Evolutionary conservation across 2,888 invertebrate species (phyloP), one percentile per base, ranked within the genome.

Genomic region (Aelia acuminata): DNA sequence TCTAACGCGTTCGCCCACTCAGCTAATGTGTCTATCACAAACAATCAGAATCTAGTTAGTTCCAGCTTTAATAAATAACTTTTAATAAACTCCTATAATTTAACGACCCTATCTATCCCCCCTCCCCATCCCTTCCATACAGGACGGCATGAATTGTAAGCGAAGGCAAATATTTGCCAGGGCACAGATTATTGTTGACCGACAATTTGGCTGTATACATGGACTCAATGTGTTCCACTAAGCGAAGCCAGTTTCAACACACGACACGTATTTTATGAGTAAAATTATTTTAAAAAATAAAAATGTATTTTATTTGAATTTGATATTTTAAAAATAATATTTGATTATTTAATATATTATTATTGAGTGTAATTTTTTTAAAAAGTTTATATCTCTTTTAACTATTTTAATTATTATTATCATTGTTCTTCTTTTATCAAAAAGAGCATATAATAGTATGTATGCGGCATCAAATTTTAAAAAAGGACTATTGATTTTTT

Each of bases 111-210:
- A n/a, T n/a, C n/a, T n/a, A n/a, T n/a, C n/a, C n/a, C n/a, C n/a
- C n/a, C n/a, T n/a, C n/a, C n/a, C n/a, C n/a, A n/a, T 13, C 26
- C 35, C 35, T 13, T 2, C 63, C 35, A 20, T 10, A 4, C 35
- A 20, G 31, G 63, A 70, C 31, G 1, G 31, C 63, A 35, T 35
- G 31, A 18, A 35, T 70, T 35, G 31, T 70, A 35, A 70, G 63
- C 35, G 35, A 35, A 20, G 11, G n/a, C 80, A 80, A 80, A 80
- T 43, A 47, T 80, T 80, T 80, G 80, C 80, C 1, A 22, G 13
- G 43, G 43, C 80, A 43, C 43, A 80, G n/a, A 80, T 80, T 80
- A 80, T 80, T 80, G 80, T 80, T 80, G 43, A 80, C 80, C 80
- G 43, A 43, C 80, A 47, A 80, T 43, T 80, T 80, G n/a, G 80